phyloP scores from a whole-genome alignment of 2,797 vertebrate species.

The Nannoperca obscura region DNA sequence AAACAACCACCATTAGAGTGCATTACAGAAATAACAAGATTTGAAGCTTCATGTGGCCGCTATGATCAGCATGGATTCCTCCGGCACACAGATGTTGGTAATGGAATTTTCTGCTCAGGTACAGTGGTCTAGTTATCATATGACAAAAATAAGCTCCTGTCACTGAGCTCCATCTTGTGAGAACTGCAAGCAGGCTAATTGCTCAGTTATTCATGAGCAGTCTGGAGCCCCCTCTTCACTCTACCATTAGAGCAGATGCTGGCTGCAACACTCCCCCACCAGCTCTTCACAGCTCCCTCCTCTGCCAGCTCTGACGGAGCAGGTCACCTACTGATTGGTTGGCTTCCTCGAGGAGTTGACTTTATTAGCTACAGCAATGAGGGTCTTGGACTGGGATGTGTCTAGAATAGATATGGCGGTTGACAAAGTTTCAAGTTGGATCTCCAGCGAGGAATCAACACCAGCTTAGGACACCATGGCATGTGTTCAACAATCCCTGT shows the following conservation, averaged over 20 bases:
- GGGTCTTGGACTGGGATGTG: conserved; percentile 49
- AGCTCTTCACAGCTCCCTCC: conserved; percentile 33
- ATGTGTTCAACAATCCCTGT: conserved; percentile 46
- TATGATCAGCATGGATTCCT: conserved; percentile 29
- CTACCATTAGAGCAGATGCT: conserved; percentile 60
- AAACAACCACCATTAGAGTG: conserved; percentile 8
- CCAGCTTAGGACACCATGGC: conserved; percentile 51
- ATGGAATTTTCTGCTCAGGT: conserved; percentile 46
- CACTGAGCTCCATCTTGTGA: conserved; percentile 48
- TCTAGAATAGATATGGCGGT: conserved; percentile 52
- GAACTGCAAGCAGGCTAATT: conserved; percentile 59
- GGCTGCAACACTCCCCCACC: conserved; percentile 44
- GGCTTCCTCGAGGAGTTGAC: conserved; percentile 63
- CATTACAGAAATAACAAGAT: conserved; percentile 36
- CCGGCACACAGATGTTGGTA: conserved; percentile 24
- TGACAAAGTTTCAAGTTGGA: conserved; percentile 19
- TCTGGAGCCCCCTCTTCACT: conserved; percentile 42
- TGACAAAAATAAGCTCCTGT: conserved; percentile 56
- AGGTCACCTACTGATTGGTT: conserved; percentile 64
- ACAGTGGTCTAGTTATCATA: conserved; percentile 41
- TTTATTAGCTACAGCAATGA: conserved; percentile 72
- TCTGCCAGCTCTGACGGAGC: conserved; percentile 51
- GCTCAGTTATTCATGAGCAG: conserved; percentile 70
- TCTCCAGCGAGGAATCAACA: conserved; percentile 45
- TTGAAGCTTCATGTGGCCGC: conserved; percentile 28